phyloP scores from a whole-genome alignment of 2,888 invertebrate genomes.

The Agrochola litura region DNA sequence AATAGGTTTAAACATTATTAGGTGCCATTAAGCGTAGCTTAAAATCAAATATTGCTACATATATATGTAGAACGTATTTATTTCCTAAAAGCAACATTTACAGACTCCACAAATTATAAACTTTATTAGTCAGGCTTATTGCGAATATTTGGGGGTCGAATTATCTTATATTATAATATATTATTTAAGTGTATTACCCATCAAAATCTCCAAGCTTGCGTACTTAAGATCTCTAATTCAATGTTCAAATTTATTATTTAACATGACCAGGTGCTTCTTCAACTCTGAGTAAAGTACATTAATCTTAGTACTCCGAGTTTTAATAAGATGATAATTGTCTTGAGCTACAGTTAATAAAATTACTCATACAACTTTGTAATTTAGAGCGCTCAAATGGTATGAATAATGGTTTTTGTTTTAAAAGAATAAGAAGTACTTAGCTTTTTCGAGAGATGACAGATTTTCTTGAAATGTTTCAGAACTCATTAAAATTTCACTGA shows the following conservation, averaged over 20 bases:
- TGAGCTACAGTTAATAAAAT: constrained; percentile 65
- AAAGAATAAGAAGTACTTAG: constrained; percentile 20
- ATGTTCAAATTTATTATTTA: constrained; percentile 53
- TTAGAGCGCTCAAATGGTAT: constrained; percentile 48
- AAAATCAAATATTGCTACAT: background rate
- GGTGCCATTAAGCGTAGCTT: background rate
- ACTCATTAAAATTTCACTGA: background rate
- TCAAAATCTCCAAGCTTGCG: constrained; percentile 18
- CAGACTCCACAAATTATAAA: background rate
- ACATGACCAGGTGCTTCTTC: constrained; percentile 38
- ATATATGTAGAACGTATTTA: background rate
- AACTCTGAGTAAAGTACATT: constrained; percentile 51
- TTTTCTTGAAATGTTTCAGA: constrained; percentile 18
- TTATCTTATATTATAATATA: no score
- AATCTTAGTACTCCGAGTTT: constrained; percentile 61
- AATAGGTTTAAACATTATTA: background rate
- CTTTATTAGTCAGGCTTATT: background rate
- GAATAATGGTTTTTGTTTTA: constrained; percentile 46
- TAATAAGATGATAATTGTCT: constrained; percentile 62
- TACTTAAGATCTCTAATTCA: constrained; percentile 45
- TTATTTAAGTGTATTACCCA: constrained; percentile 22
- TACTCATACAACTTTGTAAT: constrained; percentile 60
- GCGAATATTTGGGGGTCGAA: background rate
- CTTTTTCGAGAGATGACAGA: constrained; percentile 5
- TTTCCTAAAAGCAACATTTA: background rate